Percentiles rank a stretch among this genome's conserved stretches.
These are phyloP conservation scores for Spialia ferax DNA, from an alignment of 2,888 invertebrate species.

Conservation along the genomic window DNA sequence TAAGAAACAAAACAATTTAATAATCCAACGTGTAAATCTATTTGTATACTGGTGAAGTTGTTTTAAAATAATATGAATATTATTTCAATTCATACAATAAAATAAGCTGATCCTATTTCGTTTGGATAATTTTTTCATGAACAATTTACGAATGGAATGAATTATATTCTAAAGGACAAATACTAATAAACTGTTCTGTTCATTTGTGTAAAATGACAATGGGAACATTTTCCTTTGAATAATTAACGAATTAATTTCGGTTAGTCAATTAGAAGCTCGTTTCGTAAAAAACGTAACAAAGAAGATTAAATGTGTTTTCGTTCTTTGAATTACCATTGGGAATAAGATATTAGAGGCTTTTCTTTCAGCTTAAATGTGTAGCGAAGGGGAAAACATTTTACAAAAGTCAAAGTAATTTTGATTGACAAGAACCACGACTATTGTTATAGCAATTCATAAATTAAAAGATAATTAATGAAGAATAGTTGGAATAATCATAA, in stretches of 20 bases:
- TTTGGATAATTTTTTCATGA: neutral
- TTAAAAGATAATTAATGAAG: too few species aligned
- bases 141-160: neutral
- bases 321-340: conserved; percentile 30
- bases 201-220: conserved; percentile 51
- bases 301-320: conserved; percentile 47
- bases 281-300: conserved; percentile 45
- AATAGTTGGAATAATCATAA: too few species aligned
- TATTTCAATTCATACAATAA: too few species aligned
- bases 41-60: too few species aligned
- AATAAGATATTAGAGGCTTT: conserved; percentile 17
- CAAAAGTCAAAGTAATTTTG: neutral
- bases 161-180: neutral
- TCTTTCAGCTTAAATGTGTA: conserved; percentile 4
- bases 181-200: conserved; percentile 22
- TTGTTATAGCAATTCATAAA: too few species aligned
- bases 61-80: too few species aligned
- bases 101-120: neutral
- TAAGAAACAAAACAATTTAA: too few species aligned
- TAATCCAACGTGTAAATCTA: too few species aligned
- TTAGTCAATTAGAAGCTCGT: conserved; percentile 54
- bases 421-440: too few species aligned
- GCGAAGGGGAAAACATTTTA: conserved; percentile 4
- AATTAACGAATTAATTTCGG: conserved; percentile 54
- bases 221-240: conserved; percentile 52